Conservation (phyloP, 2,113 vertebrate genomes). For the Dipodomys merriami region DNA sequence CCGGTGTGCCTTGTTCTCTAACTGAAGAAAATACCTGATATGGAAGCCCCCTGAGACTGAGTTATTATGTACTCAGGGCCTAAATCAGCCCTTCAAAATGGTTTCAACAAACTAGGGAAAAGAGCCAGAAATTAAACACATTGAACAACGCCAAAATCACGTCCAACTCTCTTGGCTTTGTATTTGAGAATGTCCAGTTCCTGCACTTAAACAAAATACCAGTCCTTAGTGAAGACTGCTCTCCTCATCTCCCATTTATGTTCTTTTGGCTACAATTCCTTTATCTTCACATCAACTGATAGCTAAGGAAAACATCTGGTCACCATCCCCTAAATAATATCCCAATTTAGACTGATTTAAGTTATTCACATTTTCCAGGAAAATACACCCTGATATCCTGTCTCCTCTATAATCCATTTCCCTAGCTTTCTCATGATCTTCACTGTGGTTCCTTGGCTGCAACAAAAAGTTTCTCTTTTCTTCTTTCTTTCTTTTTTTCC, state of each 20-base stretch:
- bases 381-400: conserved; percentile 61
- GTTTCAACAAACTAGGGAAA: not conserved
- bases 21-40: not conserved
- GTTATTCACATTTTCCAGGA: conserved; percentile 71
- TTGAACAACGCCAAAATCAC: conserved; percentile 31
- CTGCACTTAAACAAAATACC: conserved; percentile 61
- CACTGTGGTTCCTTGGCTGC: conserved; percentile 46
- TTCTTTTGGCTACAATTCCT: conserved; percentile 61
- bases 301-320: conserved; percentile 73
- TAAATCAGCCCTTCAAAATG: conserved; percentile 4
- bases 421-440: conserved; percentile 53
- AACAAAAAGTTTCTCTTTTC: conserved; percentile 58
- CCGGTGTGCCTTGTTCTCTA: not conserved
- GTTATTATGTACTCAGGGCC: not conserved
- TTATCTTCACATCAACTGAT: conserved; percentile 26
- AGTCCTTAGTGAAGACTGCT: conserved; percentile 30
- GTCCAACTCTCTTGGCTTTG: conserved; percentile 36
- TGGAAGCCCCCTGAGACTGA: not conserved
- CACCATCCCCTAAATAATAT: conserved; percentile 59
- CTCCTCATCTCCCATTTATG: conserved; percentile 55
- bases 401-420: conserved; percentile 51
- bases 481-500: conserved; percentile 42
- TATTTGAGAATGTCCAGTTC: conserved; percentile 63
- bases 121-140: not conserved
- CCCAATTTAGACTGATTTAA: conserved; percentile 58